Evolutionary conservation across 2,888 invertebrate genomes (phyloP).

Genomic region (Watsonalla binaria): DNA sequence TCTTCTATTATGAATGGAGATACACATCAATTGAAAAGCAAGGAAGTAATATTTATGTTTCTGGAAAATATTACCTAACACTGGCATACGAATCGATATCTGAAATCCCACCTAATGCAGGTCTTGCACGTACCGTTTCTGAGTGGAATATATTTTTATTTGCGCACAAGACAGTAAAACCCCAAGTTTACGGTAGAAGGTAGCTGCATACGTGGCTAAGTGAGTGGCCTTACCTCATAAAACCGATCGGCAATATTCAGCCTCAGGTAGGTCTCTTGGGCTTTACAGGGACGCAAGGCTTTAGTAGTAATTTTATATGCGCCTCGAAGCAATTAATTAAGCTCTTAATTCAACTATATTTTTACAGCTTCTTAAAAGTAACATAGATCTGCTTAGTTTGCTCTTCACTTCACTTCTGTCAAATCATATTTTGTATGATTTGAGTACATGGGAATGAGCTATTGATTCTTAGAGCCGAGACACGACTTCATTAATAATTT

Average conservation of each 20-base stretch:
- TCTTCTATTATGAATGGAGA: too few species aligned
- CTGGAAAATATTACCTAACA: too few species aligned
- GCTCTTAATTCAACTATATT: too few species aligned
- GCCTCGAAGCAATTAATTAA: too few species aligned
- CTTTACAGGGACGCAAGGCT: neutral
- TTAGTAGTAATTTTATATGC: neutral
- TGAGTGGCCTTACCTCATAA: neutral
- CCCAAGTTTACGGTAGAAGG: neutral
- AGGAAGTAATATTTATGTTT: too few species aligned
- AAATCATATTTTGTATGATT: too few species aligned
- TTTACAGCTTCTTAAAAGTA: too few species aligned
- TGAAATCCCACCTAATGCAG: neutral
- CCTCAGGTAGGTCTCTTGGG: neutral
- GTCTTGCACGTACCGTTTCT: neutral
- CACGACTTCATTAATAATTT: neutral
- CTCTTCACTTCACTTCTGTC: too few species aligned
- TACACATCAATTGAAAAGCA: too few species aligned
- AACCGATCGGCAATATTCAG: neutral
- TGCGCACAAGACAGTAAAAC: neutral
- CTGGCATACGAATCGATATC: too few species aligned
- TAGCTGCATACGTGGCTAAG: neutral
- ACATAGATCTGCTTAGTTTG: too few species aligned
- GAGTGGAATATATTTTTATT: slow-evolving; percentile 1
- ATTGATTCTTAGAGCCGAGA: neutral
- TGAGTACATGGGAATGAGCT: too few species aligned